phyloP scores from a whole-genome alignment of 2,797 vertebrate genomes.

The Pangasius sanitwongsei region DNA sequence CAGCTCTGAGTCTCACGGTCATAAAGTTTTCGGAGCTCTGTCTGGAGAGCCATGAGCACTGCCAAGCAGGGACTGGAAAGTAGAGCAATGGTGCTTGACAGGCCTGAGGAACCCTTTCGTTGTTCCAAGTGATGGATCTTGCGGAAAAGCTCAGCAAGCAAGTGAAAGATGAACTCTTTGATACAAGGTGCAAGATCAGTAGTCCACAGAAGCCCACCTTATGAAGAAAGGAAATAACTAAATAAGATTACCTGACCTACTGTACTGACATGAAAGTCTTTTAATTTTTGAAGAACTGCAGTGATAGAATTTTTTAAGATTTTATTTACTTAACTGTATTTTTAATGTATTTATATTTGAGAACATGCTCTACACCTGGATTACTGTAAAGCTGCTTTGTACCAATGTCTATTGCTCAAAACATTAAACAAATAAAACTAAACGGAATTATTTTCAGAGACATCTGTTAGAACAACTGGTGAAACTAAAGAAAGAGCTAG shows the following conservation, averaged over 20 bases:
- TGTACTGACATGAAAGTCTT: background rate
- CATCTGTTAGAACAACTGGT: background rate
- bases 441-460: background rate
- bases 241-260: background rate
- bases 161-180: constrained; percentile 93
- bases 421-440: background rate
- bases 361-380: background rate
- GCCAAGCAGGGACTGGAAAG: constrained; percentile 95
- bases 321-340: background rate
- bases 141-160: constrained; percentile 90
- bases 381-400: background rate
- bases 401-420: background rate
- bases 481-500: background rate
- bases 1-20: constrained; percentile 95
- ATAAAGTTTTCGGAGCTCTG: constrained; percentile 92
- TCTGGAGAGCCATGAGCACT: constrained; percentile 95
- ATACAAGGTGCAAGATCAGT: constrained; percentile 92
- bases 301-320: background rate
- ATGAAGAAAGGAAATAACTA: constrained; percentile 1
- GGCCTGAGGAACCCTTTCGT: constrained; percentile 82
- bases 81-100: constrained; percentile 92
- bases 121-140: constrained; percentile 93
- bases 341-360: background rate
- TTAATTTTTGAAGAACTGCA: background rate
- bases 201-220: constrained; percentile 95